A percentile compares a stretch with the other conserved stretches of the same genome.
Conservation (phyloP, 2,888 invertebrate genomes). For the Coecobrya sp. region DNA sequence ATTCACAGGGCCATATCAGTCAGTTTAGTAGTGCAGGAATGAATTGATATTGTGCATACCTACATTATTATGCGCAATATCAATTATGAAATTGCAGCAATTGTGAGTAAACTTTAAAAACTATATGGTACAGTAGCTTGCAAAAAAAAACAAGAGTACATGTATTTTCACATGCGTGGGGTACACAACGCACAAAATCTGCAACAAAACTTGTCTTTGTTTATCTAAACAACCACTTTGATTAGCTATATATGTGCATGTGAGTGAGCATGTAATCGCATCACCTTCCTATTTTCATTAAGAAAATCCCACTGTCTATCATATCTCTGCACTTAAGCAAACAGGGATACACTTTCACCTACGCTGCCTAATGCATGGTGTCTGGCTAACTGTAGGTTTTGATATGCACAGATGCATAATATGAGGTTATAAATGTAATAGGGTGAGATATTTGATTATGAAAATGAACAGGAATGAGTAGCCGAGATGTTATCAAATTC, state of each 20-base stretch:
- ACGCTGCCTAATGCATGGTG: neutral
- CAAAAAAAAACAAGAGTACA: too few relatives aligned
- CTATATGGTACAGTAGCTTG: neutral
- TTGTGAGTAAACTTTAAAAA: neutral
- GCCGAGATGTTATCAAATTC: neutral
- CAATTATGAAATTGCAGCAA: neutral
- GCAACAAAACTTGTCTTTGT: conserved; percentile 1
- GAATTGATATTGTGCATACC: too few relatives aligned
- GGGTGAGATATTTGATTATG: neutral
- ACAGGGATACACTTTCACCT: conserved; percentile 7
- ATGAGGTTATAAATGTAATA: neutral
- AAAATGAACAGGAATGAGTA: neutral
- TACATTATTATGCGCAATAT: neutral
- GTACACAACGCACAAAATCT: neutral
- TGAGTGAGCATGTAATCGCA: neutral
- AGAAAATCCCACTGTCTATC: neutral
- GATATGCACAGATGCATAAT: too few relatives aligned
- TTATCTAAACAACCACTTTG: neutral
- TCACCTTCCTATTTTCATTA: conserved; percentile 1
- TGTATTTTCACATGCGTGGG: too few relatives aligned
- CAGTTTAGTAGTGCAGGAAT: too few relatives aligned
- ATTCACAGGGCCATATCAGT: too few relatives aligned
- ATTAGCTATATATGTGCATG: neutral
- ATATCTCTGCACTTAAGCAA: neutral
- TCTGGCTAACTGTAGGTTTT: neutral